Percentiles rank a stretch among this genome's conserved stretches.
Conservation (phyloP, 2,888 invertebrate genomes). For the Pteria penguin region DNA sequence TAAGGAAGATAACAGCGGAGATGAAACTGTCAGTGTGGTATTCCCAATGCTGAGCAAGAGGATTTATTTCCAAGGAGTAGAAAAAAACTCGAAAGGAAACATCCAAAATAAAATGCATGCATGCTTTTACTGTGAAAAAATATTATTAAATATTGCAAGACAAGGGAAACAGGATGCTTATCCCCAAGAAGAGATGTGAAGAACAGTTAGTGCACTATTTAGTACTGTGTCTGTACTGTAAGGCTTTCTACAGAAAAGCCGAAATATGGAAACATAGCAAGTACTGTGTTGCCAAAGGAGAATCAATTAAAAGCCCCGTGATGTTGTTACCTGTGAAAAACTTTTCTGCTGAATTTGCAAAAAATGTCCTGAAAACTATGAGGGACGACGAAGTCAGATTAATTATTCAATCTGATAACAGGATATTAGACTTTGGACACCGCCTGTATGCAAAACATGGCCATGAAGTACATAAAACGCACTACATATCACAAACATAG, state of each 20-base stretch:
- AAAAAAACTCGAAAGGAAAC: conserved; percentile 11
- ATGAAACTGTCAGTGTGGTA: neutral
- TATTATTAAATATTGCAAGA: conserved; percentile 38
- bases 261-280: conserved; percentile 45
- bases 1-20: too few relatives aligned
- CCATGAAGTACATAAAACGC: conserved; percentile 5
- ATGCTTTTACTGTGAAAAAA: conserved; percentile 18
- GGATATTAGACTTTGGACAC: conserved; percentile 13
- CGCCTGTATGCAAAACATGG: conserved; percentile 24
- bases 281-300: conserved; percentile 20
- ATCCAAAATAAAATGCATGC: conserved; percentile 23
- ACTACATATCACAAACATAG: conserved; percentile 18
- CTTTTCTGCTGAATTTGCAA: neutral
- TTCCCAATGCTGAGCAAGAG: neutral
- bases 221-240: conserved; percentile 38
- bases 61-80: neutral
- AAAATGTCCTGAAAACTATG: conserved; percentile 33
- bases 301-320: conserved; percentile 3
- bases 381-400: conserved; percentile 31
- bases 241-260: conserved; percentile 31
- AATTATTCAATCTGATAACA: conserved; percentile 8
- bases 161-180: conserved; percentile 34
- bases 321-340: conserved; percentile 13
- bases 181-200: conserved; percentile 36
- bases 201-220: conserved; percentile 14